These are phyloP conservation scores for Chaetophractus vellerosus DNA, from an alignment of 2,797 vertebrate genomes.

Conservation along the genomic window DNA sequence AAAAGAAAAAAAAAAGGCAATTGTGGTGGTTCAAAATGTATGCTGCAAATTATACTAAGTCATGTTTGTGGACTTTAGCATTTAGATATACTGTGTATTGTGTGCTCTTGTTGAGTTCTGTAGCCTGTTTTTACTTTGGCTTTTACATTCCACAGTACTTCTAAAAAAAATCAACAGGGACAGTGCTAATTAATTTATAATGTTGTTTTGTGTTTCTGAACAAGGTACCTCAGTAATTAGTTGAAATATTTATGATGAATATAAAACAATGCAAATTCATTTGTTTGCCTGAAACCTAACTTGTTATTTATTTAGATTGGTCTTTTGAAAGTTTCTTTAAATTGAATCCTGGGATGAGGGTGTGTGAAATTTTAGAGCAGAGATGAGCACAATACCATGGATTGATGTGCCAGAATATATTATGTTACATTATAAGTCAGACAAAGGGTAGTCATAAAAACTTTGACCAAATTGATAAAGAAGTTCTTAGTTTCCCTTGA, in stretches of 20 bases:
- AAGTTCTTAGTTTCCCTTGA: constrained; percentile 57
- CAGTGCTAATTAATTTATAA: constrained; percentile 92
- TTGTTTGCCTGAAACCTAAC: constrained; percentile 92
- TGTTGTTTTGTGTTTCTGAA: constrained; percentile 92
- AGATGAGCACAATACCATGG: constrained; percentile 56
- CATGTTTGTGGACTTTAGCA: constrained; percentile 81
- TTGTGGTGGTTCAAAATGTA: constrained; percentile 75
- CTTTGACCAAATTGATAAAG: constrained; percentile 77
- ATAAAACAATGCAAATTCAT: constrained; percentile 93
- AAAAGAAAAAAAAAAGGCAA: too few species aligned
- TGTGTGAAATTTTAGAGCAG: constrained; percentile 85
- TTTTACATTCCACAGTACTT: constrained; percentile 89
- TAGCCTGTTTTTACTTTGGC: constrained; percentile 88
- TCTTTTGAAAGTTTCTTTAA: constrained; percentile 90
- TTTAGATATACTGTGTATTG: constrained; percentile 81
- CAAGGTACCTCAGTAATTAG: constrained; percentile 92
- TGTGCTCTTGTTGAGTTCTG: constrained; percentile 82
- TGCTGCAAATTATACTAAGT: constrained; percentile 35
- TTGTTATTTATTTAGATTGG: constrained; percentile 93
- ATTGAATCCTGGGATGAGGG: constrained; percentile 86
- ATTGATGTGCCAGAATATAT: constrained; percentile 70
- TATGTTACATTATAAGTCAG: constrained; percentile 73
- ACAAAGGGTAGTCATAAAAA: constrained; percentile 67
- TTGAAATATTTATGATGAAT: constrained; percentile 94
- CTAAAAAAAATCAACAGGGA: constrained; percentile 91